phyloP scores from a whole-genome alignment of 2,797 vertebrate genomes.

The Halcyon badia region DNA sequence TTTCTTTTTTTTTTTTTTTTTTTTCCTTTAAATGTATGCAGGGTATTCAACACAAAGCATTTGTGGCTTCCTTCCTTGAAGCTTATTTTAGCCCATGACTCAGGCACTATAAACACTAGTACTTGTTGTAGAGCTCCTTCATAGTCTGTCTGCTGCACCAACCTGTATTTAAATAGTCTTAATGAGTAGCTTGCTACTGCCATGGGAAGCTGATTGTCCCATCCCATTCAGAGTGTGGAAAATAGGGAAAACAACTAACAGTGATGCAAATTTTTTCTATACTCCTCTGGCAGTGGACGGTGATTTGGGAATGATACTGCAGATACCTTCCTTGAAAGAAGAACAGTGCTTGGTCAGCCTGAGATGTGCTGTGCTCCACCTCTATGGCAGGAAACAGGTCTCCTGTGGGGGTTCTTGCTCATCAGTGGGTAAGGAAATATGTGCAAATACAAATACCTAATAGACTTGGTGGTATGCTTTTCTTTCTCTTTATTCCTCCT shows the following conservation, averaged over 20 bases:
- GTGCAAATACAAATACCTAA: background rate
- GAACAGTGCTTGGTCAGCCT: fast-evolving
- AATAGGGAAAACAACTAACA: background rate
- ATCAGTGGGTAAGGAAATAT: background rate
- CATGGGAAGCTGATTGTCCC: background rate
- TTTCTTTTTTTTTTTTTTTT: background rate
- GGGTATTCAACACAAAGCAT: background rate
- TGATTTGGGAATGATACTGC: background rate
- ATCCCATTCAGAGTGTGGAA: background rate
- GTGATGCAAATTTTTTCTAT: background rate
- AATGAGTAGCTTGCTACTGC: background rate
- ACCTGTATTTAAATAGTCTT: background rate
- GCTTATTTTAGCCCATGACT: slow-evolving; percentile 49
- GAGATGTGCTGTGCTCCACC: background rate
- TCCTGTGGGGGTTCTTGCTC: background rate
- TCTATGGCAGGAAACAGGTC: background rate
- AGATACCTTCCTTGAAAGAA: background rate
- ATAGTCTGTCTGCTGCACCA: background rate
- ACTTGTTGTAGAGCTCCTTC: background rate
- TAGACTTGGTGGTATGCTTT: background rate
- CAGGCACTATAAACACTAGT: background rate
- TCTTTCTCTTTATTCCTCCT: background rate
- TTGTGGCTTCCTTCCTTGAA: slow-evolving; percentile 46
- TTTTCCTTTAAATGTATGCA: background rate
- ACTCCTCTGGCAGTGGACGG: background rate